Evolutionary conservation across 2,888 invertebrate species (phyloP), one percentile per base, ranked within the genome.

Genomic region (Dichetophora obliterata): DNA sequence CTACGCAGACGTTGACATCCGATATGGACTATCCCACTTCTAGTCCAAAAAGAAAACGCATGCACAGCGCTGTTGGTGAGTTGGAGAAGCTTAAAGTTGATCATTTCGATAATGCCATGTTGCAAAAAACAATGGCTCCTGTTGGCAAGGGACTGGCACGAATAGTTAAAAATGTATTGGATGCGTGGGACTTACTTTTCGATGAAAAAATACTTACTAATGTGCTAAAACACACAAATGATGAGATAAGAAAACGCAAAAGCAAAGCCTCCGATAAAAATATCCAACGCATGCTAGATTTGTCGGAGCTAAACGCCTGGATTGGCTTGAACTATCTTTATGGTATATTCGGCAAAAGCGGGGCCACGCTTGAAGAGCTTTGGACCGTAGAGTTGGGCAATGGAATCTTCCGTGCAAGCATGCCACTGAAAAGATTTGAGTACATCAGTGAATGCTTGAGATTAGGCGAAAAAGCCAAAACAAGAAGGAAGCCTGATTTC

Each of bases 331-430:
- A 76, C 8, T 86, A 86, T 73, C 79, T 86, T 2, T 85, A 86
- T 48, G 86, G 86, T 0, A 82, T 86, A 0, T 83, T 87, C 72
- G 83, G 87, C 3, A 75, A 80, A 63, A 82, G 80, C 43, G 86
- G 86, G 1, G 50, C 48, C 16, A 14, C 43, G 14, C 74, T 85
- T 1, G 86, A 87, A 4, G 86, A 86, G 31, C 80, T 86, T 6
- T 86, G 86, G 86, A 85, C 87, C 0, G 54, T 86, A 63, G 86
- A 86, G 65, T 54, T 86, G 16, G 87, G 87, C 5, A 86, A 85
- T 80, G 81, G 82, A 5, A 82, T 86, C 6, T 87, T 87, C 76
- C 82, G 86, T 3, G 86, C 84, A 0, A 83, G 85, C 8, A 86
- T 86, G 87, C 78, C 86, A 0, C 78, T 84, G 5, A 68, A 81